phyloP scores from a whole-genome alignment of 2,797 vertebrate species.

The Gallinago nigripennis region DNA sequence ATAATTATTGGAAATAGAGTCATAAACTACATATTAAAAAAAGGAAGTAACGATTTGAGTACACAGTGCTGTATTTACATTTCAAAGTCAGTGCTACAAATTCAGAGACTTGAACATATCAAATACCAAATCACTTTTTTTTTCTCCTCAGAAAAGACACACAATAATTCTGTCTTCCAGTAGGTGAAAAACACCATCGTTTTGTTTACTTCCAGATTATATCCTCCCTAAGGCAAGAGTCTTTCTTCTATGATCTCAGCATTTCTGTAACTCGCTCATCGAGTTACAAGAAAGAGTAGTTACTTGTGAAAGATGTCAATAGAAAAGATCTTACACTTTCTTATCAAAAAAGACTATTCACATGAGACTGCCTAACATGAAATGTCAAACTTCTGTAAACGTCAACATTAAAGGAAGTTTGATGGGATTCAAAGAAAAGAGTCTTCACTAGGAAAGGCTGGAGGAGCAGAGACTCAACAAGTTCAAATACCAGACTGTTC shows the following conservation, averaged over 20 bases:
- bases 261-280: neutral
- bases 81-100: neutral
- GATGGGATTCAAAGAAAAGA: neutral
- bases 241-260: neutral
- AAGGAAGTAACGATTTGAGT: neutral
- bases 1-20: neutral
- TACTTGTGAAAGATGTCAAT: neutral
- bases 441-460: neutral
- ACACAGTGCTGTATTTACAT: neutral
- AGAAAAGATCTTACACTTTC: neutral
- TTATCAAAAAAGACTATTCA: neutral
- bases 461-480: neutral
- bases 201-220: neutral
- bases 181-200: neutral
- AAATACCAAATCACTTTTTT: neutral
- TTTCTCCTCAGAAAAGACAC: neutral
- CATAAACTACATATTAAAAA: neutral
- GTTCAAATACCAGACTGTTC: neutral
- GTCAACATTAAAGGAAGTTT: neutral
- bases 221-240: neutral
- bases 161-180: neutral
- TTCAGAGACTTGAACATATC: neutral
- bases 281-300: neutral
- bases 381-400: neutral
- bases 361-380: neutral